Conservation (phyloP, 2,797 vertebrate genomes). For the Bradypus variegatus region DNA sequence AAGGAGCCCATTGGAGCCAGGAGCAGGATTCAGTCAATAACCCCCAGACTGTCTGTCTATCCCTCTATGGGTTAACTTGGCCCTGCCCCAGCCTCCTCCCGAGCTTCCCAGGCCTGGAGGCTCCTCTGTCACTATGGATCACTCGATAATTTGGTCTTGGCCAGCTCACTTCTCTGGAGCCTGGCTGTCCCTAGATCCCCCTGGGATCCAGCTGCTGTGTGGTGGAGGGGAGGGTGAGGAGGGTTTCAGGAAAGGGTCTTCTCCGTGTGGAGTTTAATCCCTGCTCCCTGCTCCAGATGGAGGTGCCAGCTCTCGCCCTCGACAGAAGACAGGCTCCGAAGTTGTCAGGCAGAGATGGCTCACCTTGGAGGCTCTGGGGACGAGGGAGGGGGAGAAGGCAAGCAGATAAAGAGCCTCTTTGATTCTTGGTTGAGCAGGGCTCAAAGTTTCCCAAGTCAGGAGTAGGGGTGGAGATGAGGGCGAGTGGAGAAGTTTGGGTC, state of each 20-base stretch:
- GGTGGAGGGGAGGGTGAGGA: neutral
- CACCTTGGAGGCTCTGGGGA: slow-evolving; percentile 14
- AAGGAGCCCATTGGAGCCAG: neutral
- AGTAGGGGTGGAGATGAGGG: neutral
- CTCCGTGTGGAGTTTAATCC: neutral
- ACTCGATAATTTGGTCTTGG: neutral
- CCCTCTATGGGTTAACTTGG: neutral
- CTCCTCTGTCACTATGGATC: slow-evolving; percentile 40
- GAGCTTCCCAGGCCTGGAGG: neutral
- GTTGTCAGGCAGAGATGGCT: neutral
- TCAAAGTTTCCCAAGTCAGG: neutral
- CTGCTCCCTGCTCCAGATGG: neutral
- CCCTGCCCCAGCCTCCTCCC: neutral
- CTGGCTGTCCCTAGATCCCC: slow-evolving; percentile 44
- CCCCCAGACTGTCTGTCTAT: neutral
- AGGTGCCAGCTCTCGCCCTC: neutral
- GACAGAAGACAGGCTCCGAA: neutral
- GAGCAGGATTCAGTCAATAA: neutral
- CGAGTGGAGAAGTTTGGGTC: neutral
- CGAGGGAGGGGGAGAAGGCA: neutral
- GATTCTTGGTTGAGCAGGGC: neutral
- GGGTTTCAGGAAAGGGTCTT: neutral
- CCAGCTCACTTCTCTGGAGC: slow-evolving; percentile 25
- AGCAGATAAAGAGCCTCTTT: neutral
- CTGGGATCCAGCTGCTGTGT: slow-evolving; percentile 24